Percentiles rank a stretch among this genome's conserved stretches.
Evolutionary conservation across 37 sponge, comb jelly and placozoan species (phyloP).

Genomic region (Cliona cf. orientalis): DNA sequence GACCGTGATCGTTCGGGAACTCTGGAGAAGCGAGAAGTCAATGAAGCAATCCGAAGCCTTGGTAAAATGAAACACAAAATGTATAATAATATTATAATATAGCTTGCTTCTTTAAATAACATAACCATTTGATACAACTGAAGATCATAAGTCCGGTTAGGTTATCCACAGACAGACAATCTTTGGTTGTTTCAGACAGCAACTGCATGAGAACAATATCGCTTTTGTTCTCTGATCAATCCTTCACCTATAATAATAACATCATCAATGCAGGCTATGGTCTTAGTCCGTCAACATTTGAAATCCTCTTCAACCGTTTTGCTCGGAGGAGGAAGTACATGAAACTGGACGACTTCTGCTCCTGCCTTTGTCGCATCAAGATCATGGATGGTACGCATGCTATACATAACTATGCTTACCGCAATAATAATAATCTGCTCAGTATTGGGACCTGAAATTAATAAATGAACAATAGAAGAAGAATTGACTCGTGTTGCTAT

Average conservation of each 20-base stretch:
- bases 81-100: neutral
- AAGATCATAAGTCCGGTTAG: neutral
- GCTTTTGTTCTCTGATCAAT: neutral
- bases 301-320: conserved; percentile 68
- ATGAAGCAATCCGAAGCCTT: conserved; percentile 34
- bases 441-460: too few relatives aligned
- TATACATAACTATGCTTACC: neutral
- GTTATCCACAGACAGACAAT: neutral
- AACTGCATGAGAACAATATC: too few relatives aligned
- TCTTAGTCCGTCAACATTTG: conserved; percentile 28
- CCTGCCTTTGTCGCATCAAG: conserved; percentile 73
- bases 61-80: conserved; percentile 22
- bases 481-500: too few relatives aligned
- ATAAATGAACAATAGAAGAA: too few relatives aligned
- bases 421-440: neutral
- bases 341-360: conserved; percentile 75
- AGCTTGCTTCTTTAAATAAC: neutral
- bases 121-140: neutral
- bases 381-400: conserved; percentile 58
- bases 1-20: conserved; percentile 77
- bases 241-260: neutral
- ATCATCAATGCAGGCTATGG: conserved; percentile 45
- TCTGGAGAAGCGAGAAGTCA: conserved; percentile 65
- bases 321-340: conserved; percentile 68
- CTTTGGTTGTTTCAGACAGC: too few relatives aligned